Evolutionary conservation across 2,113 vertebrate genomes (phyloP).

Genomic region (Ailuropoda melanoleuca): DNA sequence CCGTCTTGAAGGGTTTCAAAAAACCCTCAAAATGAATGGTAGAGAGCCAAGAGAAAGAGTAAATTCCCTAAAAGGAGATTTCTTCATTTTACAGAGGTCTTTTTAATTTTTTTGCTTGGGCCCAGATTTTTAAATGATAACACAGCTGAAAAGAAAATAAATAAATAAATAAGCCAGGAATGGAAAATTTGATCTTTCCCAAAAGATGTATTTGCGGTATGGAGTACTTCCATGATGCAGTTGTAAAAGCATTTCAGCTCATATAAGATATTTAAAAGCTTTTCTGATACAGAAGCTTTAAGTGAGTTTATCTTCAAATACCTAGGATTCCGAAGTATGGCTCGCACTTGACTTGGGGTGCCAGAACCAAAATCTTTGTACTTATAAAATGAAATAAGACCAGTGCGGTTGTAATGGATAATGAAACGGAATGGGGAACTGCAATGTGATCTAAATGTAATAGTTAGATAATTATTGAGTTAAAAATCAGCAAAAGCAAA

Average conservation of each 20-base stretch:
- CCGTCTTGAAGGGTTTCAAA: not conserved
- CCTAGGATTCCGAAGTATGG: not conserved
- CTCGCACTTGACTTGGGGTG: not conserved
- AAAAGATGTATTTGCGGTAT: slow-evolving; percentile 11
- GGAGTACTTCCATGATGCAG: not conserved
- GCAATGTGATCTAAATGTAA: not conserved
- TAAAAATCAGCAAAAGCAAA: slow-evolving; percentile 45
- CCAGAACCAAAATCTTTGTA: slow-evolving; percentile 7
- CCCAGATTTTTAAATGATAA: slow-evolving; percentile 34
- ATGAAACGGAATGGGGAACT: not conserved
- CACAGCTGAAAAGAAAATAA: not conserved
- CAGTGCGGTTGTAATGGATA: not conserved
- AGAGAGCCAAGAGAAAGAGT: not conserved
- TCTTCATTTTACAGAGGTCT: not conserved
- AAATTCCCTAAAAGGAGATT: not conserved
- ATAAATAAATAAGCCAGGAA: not conserved
- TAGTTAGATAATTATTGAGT: not conserved
- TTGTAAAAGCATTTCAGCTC: slow-evolving; percentile 33
- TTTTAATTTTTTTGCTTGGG: slow-evolving; percentile 1
- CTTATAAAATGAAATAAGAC: slow-evolving; percentile 9
- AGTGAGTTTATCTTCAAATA: slow-evolving; percentile 3
- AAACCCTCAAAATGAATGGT: not conserved
- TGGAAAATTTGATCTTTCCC: slow-evolving; percentile 6
- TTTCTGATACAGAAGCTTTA: not conserved
- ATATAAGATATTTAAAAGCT: slow-evolving; percentile 29